Evolutionary conservation across 1,140 invertebrate genomes (phyloP), one percentile per base, ranked within the genome.

Genomic region (Cydia fagiglandana): DNA sequence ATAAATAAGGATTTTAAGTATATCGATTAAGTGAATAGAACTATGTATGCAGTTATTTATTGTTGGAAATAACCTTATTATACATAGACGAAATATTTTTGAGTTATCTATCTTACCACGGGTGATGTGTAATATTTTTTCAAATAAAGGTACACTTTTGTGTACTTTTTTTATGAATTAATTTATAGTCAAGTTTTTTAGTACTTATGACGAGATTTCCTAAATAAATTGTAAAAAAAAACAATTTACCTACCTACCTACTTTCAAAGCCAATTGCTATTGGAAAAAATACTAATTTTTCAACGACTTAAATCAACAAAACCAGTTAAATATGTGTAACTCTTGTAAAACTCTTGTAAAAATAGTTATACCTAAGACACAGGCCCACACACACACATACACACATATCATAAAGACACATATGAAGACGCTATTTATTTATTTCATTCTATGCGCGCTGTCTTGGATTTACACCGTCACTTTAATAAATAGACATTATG

Each of bases 1-100:
- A 77, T 79, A 79, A 86, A 90, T 91, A 91, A 90, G 88, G 88
- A 83, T 81, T 81, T 81, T 80, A 83, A 86, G 88, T 91, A 89
- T 91, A 88, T 86, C 81, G 83, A 82, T 80, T 77, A 79, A 78
- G 76, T 82, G 80, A 80, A 73, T 80, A 77, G 75, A 83, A 80
- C 86, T 88, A 84, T 89, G 88, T 89, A 89, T 89, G 80, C 88
- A 86, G 86, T 89, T 89, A 90, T 89, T 91, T 90, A 90, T 90
- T 90, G 53, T 77, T 77, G 74, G 82, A 87, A 88, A 88, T 88
- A 88, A 88, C 84, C 78, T 86, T 86, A 83, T 53, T 82, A 86
- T 88, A 84, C 86, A 88, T 88, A 88, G 82, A 73, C 83, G 76
- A 73, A 80, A 78, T 76, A 73, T 76, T 75, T 68, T 83, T 80